These are phyloP conservation scores for Caradrina clavipalpis DNA, from an alignment of 2,888 invertebrate species.

Conservation along the genomic window DNA sequence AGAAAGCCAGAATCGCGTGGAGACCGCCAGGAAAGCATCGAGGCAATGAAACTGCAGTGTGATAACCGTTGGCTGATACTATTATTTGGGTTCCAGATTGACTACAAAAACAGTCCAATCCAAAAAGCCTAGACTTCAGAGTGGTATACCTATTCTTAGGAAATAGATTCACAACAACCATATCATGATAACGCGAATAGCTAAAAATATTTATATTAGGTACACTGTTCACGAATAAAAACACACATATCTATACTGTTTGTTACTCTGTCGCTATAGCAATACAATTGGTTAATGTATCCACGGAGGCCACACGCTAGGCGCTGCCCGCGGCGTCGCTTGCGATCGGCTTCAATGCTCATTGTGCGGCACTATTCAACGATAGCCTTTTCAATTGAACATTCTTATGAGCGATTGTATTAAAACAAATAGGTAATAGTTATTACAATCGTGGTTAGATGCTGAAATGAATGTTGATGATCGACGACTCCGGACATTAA, in stretches of 20 bases:
- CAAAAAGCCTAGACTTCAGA: too few species aligned
- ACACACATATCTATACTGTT: conserved; percentile 29
- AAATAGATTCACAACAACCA: background rate
- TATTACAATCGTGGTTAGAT: conserved; percentile 58
- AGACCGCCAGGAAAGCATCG: too few species aligned
- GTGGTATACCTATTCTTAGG: too few species aligned
- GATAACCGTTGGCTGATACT: too few species aligned
- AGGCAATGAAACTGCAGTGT: too few species aligned
- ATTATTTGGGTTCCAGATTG: too few species aligned
- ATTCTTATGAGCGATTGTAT: conserved; percentile 71
- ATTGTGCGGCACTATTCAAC: conserved; percentile 81
- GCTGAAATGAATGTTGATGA: conserved; percentile 29
- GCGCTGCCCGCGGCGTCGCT: conserved; percentile 76
- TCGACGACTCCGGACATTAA: conserved; percentile 1
- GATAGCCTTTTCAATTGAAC: conserved; percentile 82
- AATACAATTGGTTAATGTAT: conserved; percentile 55
- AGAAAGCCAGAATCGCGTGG: too few species aligned
- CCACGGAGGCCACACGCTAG: conserved; percentile 71
- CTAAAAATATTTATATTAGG: background rate
- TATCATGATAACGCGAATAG: background rate
- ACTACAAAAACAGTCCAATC: too few species aligned
- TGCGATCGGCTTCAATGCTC: conserved; percentile 75
- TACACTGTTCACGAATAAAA: background rate
- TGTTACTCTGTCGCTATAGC: conserved; percentile 54
- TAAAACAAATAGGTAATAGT: conserved; percentile 67